These are phyloP conservation scores for Crotalus tigris DNA, from an alignment of 2,113 vertebrate genomes.

Conservation along the genomic window DNA sequence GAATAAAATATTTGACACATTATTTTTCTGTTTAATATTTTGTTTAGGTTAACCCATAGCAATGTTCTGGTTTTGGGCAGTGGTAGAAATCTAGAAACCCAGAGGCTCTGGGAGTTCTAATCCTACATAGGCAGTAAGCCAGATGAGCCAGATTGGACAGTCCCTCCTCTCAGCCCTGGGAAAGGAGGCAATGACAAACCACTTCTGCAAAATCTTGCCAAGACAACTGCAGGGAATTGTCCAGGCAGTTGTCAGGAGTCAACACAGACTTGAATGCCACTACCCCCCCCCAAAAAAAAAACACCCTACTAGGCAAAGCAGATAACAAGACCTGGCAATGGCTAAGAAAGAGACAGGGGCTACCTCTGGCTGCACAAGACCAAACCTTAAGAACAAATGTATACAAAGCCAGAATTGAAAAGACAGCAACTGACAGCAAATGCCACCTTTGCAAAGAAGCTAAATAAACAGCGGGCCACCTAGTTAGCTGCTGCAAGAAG, in stretches of 20 bases:
- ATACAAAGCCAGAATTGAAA: neutral
- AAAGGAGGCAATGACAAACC: neutral
- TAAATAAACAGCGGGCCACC: neutral
- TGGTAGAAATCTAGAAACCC: neutral
- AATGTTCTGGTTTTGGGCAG: neutral
- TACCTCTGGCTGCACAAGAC: neutral
- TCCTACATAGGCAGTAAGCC: neutral
- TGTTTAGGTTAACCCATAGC: neutral
- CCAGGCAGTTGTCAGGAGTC: neutral
- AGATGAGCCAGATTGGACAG: neutral
- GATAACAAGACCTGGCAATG: neutral
- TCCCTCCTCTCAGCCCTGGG: neutral
- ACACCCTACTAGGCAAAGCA: neutral
- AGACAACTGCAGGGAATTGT: neutral
- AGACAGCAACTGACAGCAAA: neutral
- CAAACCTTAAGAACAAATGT: neutral
- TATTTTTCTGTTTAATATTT: neutral
- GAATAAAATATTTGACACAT: neutral
- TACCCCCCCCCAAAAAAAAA: neutral
- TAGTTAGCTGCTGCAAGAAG: neutral
- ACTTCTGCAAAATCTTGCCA: neutral
- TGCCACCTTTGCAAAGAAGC: neutral
- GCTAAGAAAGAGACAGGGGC: neutral
- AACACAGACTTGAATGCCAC: neutral
- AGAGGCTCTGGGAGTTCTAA: neutral